Conservation (phyloP, 2,797 vertebrate species). For the Enteromius radiatus region DNA sequence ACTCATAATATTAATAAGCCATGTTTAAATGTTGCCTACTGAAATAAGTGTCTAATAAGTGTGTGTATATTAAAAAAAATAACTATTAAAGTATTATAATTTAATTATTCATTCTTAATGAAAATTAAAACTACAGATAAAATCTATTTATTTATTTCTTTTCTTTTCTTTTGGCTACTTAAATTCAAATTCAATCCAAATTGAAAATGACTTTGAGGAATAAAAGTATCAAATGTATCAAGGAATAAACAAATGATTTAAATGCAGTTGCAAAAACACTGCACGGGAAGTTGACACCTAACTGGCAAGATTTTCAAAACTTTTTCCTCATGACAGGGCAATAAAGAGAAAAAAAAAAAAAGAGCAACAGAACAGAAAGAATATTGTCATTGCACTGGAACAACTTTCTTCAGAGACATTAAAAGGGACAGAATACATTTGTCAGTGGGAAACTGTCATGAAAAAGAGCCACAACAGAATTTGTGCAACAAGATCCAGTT, state of each 20-base stretch:
- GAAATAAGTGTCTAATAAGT: not conserved
- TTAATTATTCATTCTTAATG: no score
- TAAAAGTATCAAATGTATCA: not conserved
- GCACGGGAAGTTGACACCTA: not conserved
- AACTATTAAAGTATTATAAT: no score
- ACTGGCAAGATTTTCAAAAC: not conserved
- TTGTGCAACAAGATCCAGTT: constrained; percentile 47
- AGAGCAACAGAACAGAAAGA: not conserved
- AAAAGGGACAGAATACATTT: constrained; percentile 45
- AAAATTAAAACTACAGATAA: not conserved
- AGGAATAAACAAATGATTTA: not conserved
- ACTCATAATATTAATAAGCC: not conserved
- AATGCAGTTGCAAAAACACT: not conserved
- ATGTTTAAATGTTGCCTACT: not conserved
- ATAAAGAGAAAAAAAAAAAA: not conserved
- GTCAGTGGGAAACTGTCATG: constrained; percentile 35
- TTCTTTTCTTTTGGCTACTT: not conserved
- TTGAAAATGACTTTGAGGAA: not conserved
- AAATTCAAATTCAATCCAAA: not conserved
- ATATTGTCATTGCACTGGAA: constrained; percentile 9
- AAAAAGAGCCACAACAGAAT: constrained; percentile 43
- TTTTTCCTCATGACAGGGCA: not conserved
- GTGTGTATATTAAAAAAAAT: not conserved
- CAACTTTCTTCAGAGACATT: constrained; percentile 30
- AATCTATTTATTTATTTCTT: no score